Base-by-base conservation (phyloP, 2,113 vertebrate genomes). In the Corvus cornix region DNA sequence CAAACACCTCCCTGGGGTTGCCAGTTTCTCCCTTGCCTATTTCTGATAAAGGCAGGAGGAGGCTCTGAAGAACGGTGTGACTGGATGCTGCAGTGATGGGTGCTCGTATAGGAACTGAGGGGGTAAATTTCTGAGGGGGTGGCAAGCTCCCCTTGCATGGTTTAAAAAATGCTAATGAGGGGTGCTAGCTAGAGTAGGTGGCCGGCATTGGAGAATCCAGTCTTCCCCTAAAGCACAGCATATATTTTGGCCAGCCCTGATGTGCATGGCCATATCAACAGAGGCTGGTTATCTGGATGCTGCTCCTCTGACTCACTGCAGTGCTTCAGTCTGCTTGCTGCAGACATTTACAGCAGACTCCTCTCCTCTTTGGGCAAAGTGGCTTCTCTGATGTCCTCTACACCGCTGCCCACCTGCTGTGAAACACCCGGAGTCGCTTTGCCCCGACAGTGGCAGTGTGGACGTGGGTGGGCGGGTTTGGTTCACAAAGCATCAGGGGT, bases 391-490 rank as follows among this genome's bases (percentile, higher is more conserved):
- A 18, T 62, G 48, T 49, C 70, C 44, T 73, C 63, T 44, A 6
- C 21, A 56, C 11, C 53, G 28, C 37, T 35, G 23, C 13, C 27
- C 0, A 0, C 39, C 30, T 67, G 82, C 56, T 59, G 82, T 51
- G 82, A 84, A 84, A 55, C 82, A 43, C 35, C 19, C 28, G 0
- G 2, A 58, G 44, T 7, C 87, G 14, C 37, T 81, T 87, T 19
- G 3, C 37, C 26, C 31, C 0, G 0, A 31, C 44, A 91, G 63
- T 2, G 4, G 51, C 74, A 86, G 58, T 2, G 16, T 41, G 37
- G 58, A 68, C 0, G 0, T 62, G 63, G n/a, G 68, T 77, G 87
- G 89, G 59, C 72, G 84, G 59, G 43, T 66, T 92, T 66, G 37
- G 63, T 52, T 89, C 68, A 80, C 59, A 77, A 84, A 92, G 55